Conservation (phyloP, 1,140 invertebrate species). For the Babylonia areolata region DNA sequence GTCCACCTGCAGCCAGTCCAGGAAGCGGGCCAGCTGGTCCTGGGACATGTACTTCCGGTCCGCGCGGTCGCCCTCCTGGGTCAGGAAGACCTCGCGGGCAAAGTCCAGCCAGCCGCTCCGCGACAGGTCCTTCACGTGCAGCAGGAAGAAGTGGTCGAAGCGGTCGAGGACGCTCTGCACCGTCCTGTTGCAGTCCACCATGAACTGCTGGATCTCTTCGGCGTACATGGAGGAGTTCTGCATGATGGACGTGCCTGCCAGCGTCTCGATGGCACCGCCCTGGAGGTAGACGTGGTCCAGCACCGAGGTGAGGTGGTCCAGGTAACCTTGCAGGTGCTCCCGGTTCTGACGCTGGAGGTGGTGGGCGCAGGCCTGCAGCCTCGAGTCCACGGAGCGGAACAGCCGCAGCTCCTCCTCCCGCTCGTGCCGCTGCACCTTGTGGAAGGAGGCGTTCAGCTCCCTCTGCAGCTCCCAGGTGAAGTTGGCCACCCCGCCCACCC, state of each 20-base stretch:
- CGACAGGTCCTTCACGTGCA: conserved; percentile 53
- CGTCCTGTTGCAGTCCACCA: conserved; percentile 59
- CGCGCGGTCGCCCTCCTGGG: conserved; percentile 50
- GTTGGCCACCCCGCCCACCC: conserved; percentile 53
- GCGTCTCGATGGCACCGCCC: conserved; percentile 49
- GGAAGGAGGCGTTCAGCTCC: conserved; percentile 47
- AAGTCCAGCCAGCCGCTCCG: conserved; percentile 62
- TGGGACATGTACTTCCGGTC: conserved; percentile 44
- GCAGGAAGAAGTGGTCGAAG: conserved; percentile 53
- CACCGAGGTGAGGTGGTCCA: conserved; percentile 43
- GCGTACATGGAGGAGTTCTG: conserved; percentile 55
- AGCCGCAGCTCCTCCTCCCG: conserved; percentile 50
- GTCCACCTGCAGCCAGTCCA: conserved; percentile 65
- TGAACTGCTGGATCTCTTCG: conserved; percentile 57
- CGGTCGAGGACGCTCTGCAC: conserved; percentile 54
- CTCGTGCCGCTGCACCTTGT: conserved; percentile 57
- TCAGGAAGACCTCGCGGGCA: conserved; percentile 61
- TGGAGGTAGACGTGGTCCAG: conserved; percentile 51
- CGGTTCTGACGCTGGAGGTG: conserved; percentile 57
- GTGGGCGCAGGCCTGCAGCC: conserved; percentile 57
- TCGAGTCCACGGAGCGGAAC: conserved; percentile 52
- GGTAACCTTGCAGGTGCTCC: conserved; percentile 44
- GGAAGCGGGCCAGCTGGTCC: conserved; percentile 58
- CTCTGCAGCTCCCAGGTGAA: conserved; percentile 51
- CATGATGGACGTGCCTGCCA: conserved; percentile 46